Evolutionary conservation across 2,888 invertebrate genomes (phyloP), one percentile per base, ranked within the genome.

Genomic region (Caenorhabditis sp.): DNA sequence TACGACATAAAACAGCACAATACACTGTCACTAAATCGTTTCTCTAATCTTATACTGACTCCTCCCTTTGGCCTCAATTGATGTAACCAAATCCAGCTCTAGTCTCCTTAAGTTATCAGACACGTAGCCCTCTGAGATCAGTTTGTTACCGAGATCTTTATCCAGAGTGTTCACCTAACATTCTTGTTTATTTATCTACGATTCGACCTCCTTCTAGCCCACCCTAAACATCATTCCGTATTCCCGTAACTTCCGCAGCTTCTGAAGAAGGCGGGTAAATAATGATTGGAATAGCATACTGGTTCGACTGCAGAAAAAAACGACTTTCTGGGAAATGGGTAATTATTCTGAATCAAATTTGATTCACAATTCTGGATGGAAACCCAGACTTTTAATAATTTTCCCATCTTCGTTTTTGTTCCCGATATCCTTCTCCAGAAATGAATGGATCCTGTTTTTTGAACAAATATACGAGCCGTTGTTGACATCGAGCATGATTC

Each of bases 81-180:
- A 55, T 32, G 55, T 32, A 28, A 32, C n/a, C 55, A 55, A 55
- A 55, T 55, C 55, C n/a, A n/a, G n/a, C n/a, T n/a, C 55, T 18
- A 24, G 15, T 22, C 53, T 53, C 9, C 47, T 35, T 18, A 32
- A 32, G 56, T 35, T 32, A 18, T 32, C 32, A 15, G 18, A 26
- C 22, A 51, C 1, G 15, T 13, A 35, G 32, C 20, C 15, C 56
- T 56, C 56, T 8, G 35, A 6, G 56, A 32, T 56, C 35, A 56
- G 2, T 40, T 40, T 40, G 40, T 40, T 15, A n/a, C n/a, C n/a
- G n/a, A n/a, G n/a, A n/a, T n/a, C n/a, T n/a, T n/a, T n/a, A n/a
- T 9, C 32, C 4, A 32, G 32, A 6, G 9, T 32, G 11, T 40
- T 15, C 6, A 40, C 40, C 40, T 13, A 40, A 40, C 40, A 40